Base-by-base conservation (phyloP, 2,113 vertebrate genomes). In the Hassar affinis region DNA sequence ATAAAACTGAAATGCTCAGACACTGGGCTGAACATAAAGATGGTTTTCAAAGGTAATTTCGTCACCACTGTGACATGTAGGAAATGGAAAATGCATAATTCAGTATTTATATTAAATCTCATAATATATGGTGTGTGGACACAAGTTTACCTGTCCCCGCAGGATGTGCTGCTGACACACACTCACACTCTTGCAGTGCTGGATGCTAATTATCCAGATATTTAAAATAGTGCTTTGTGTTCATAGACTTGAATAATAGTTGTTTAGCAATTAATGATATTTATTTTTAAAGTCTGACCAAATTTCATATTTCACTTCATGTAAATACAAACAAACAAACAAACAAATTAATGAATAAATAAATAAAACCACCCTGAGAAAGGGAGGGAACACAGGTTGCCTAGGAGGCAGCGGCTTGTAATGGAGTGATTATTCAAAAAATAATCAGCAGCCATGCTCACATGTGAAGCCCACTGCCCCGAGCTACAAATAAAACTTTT, bases 391-490 rank as follows among this genome's bases (percentile, higher is more conserved):
- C 80, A 88, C 57, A 78, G 85, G 85, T 82, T 88, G 88, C 90
- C 92, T 90, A 22, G 78, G 89, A 92, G 93, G 93, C 87, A 92
- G 89, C 88, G 87, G 90, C 86, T 88, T 92, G 91, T 94, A 94
- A 94, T 94, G 85, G 89, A 90, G 91, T 93, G 90, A 94, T 94
- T 94, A 94, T 93, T 93, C 92, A 89, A 90, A 91, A 93, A 94
- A 93, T 93, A 92, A 94, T 93, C 91, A 92, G 87, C 82, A 86
- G 88, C 82, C 61, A 84, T 80, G 88, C 90, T 91, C 91, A 89
- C 90, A 91, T 91, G 91, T 75, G 77, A 91, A 93, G 92, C 88
- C 82, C 82, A 88, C 84, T 71, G 92, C 93, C 92, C 85, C 25
- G 4, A 89, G 93, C 90, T 71, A 90, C 84, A 85, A 87, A 90